Base-by-base conservation (phyloP, 2,888 invertebrate genomes). In the Troides aeacus region DNA sequence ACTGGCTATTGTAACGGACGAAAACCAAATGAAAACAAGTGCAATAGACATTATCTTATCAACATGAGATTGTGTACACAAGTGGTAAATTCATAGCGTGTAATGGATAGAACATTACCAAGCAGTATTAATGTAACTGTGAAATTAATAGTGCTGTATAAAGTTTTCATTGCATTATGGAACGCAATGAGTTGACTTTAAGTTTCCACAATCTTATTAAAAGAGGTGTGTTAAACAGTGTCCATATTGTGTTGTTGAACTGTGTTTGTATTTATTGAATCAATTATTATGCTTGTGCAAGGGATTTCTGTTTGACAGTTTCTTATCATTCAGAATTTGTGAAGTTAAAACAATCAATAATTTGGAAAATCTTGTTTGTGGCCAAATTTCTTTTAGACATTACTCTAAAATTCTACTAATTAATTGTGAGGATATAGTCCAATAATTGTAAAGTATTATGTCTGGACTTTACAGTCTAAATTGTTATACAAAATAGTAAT, bases 191-290 rank as follows among this genome's bases (percentile, higher is more conserved):
- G 78, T 82, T 92, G 74, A 90, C 91, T 74, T 85, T 92, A 77
- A 92, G 92, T 83, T 90, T 90, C 74, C 92, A 92, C 78, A 92
- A 92, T 82, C 86, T 92, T 78, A 92, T 92, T 77, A 92, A 89
- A 76, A 81, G 92, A 92, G 92, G 92, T 92, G 61, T 60, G 70
- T 70, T 60, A 58, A 58, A 6, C 10, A 12, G 12, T 58, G 57
- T 58, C 23, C 12, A n/a, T 58, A 58, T 24, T 23, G 24, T 58
- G 23, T 24, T 24, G 15, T n/a, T 24, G 77, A 75, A 75, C 71
- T 68, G 71, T 76, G 74, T 70, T 65, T 30, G 65, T n/a, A 66
- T 73, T 63, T 74, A 73, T 53, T 39, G 12, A 58, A 65, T 65
- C 50, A 73, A 64, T 72, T 66, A 66, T 72, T 68, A 72, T 74